Percentiles rank a stretch among this genome's conserved stretches.
Conservation (phyloP, 1,140 invertebrate species). For the Scaptomyza hsui region DNA sequence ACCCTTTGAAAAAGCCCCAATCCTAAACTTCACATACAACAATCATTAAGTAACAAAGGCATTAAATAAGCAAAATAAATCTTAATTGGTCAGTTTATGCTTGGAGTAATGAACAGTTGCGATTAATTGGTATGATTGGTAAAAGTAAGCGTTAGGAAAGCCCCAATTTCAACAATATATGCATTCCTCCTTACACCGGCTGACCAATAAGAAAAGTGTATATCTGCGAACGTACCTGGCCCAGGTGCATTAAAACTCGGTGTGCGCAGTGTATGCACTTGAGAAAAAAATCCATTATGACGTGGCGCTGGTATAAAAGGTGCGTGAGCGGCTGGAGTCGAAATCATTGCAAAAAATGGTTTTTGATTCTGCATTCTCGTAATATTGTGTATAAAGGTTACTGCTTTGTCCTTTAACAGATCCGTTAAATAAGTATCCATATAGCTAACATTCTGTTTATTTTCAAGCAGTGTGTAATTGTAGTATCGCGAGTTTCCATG, state of each 20-base stretch:
- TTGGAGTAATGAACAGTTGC: too few species aligned
- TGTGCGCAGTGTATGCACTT: conserved; percentile 87
- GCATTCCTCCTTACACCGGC: too few species aligned
- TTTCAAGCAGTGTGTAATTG: conserved; percentile 93
- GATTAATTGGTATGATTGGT: too few species aligned
- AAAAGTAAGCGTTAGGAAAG: too few species aligned
- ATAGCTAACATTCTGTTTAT: conserved; percentile 87
- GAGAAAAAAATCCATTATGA: conserved; percentile 87
- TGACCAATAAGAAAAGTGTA: too few species aligned
- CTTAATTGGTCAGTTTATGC: too few species aligned
- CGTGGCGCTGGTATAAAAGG: conserved; percentile 92
- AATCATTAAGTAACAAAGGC: too few species aligned
- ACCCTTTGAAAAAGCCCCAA: too few species aligned
- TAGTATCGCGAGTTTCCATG: conserved; percentile 95
- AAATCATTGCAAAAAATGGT: conserved; percentile 93
- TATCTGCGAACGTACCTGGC: conserved; percentile 44
- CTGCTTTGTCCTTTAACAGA: conserved; percentile 87
- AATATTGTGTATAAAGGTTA: conserved; percentile 86
- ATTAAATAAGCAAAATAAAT: too few species aligned
- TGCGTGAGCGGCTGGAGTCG: conserved; percentile 92
- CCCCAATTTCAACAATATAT: too few species aligned
- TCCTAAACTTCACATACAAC: too few species aligned
- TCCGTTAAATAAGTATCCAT: conserved; percentile 92
- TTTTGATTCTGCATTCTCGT: conserved; percentile 17
- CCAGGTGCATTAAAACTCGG: conserved; percentile 89